Evolutionary conservation across 2,113 vertebrate genomes (phyloP), one percentile per base, ranked within the genome.

Genomic region (Terrapene triunguis): DNA sequence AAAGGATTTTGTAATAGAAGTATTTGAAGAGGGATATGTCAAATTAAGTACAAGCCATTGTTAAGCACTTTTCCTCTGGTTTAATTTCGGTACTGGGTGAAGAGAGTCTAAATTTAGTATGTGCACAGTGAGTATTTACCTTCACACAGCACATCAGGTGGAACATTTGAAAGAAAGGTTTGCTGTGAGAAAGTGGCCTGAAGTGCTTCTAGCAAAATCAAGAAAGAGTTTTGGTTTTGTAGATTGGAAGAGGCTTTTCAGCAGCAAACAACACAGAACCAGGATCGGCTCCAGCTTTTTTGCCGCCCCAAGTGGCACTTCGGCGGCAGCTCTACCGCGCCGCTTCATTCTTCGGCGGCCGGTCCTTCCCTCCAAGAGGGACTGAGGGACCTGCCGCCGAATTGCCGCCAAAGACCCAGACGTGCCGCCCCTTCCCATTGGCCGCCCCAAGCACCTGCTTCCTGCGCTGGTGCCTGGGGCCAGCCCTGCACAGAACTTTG

Each of bases 41-140:
- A 96, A 93, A 95, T 92, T 89, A 93, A 90, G 95, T 90, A 90
- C 96, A 97, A 84, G 57, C 84, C 84, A 84, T 89, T 92, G 81
- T 97, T 87, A 92, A 94, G 80, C 0, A 0, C 8, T 54, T 91
- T 96, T 94, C 27, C 55, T 92, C 57, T 27, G 27, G 38, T 86
- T 89, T 85, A 84, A 79, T 96, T 96, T 90, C 74, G 82, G 57
- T 93, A 84, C 88, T 92, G 83, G 6, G 44, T 44, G 44, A 93
- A 94, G 65, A 87, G 82, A 96, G 25, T 91, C 94, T 96, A 97
- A 96, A 97, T 97, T 96, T 96, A 98, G 88, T 80, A 87, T 81
- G 32, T 84, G 48, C 84, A 91, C 51, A 69, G 59, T 24, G 85
- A 17, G 50, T 84, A 85, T 94, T 92, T 83, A 69, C n/a, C 86